phyloP scores from a whole-genome alignment of 2,888 invertebrate genomes.

The Dinocampus coccinellae region DNA sequence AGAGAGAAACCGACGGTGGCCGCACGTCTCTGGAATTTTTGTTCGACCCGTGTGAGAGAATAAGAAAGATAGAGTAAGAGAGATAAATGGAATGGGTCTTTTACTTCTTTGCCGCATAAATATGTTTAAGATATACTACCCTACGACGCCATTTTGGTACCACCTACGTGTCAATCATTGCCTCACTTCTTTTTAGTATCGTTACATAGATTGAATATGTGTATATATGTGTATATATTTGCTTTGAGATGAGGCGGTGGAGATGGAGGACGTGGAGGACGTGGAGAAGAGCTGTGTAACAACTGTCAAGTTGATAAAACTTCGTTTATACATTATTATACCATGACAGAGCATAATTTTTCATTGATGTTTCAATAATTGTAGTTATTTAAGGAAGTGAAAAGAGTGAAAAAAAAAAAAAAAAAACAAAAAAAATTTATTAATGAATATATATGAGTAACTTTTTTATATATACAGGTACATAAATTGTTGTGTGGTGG shows the following conservation, averaged over 20 bases:
- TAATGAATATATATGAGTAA: not conserved
- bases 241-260: no score
- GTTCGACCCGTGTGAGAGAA: not conserved
- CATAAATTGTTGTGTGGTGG: not conserved
- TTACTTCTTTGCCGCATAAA: slow-evolving; percentile 29
- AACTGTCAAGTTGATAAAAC: not conserved
- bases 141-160: slow-evolving; percentile 16
- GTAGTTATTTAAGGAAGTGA: not conserved
- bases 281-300: not conserved
- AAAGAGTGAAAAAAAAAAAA: not conserved
- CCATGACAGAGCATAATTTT: not conserved
- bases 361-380: not conserved
- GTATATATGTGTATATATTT: not conserved
- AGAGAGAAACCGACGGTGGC: slow-evolving; percentile 37
- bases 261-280: no score
- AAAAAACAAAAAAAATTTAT: no score
- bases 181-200: slow-evolving; percentile 21
- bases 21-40: slow-evolving; percentile 26
- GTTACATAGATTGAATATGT: no score
- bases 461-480: not conserved
- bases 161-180: slow-evolving; percentile 33
- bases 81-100: slow-evolving; percentile 14
- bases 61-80: not conserved
- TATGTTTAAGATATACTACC: slow-evolving; percentile 25
- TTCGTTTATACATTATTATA: not conserved